These are phyloP conservation scores for Premnoplex brunnescens DNA, from an alignment of 2,797 vertebrate genomes.

Conservation along the genomic window DNA sequence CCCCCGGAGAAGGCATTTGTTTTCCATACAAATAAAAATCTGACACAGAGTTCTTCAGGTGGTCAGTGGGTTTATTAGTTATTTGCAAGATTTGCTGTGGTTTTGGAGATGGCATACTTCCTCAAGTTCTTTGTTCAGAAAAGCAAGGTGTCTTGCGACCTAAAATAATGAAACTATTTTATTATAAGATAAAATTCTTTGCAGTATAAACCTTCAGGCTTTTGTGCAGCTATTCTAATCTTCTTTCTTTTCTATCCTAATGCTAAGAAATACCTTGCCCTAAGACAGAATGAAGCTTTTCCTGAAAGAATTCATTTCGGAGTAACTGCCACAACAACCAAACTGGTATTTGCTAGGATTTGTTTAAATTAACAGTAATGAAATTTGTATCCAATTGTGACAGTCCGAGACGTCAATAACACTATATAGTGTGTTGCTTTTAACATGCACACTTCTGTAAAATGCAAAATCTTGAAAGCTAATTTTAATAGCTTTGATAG, in stretches of 20 bases:
- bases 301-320: background rate
- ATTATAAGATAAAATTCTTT: background rate
- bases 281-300: background rate
- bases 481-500: background rate
- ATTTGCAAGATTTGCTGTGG: background rate
- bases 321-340: background rate
- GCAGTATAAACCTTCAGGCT: background rate
- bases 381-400: background rate
- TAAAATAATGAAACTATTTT: conserved; percentile 65
- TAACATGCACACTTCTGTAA: background rate
- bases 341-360: background rate
- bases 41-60: background rate
- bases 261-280: background rate
- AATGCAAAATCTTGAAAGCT: background rate
- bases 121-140: conserved; percentile 85
- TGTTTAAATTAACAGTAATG: conserved; percentile 26
- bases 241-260: background rate
- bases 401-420: background rate
- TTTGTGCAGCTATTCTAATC: background rate
- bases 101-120: background rate
- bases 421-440: background rate
- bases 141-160: conserved; percentile 88
- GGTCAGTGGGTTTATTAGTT: background rate
- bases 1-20: background rate
- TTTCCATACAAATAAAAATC: background rate